A percentile compares a stretch with the other conserved stretches of the same genome.
These are phyloP conservation scores for Sebastolobus alascanus DNA, from an alignment of 2,797 vertebrate species.

Conservation along the genomic window DNA sequence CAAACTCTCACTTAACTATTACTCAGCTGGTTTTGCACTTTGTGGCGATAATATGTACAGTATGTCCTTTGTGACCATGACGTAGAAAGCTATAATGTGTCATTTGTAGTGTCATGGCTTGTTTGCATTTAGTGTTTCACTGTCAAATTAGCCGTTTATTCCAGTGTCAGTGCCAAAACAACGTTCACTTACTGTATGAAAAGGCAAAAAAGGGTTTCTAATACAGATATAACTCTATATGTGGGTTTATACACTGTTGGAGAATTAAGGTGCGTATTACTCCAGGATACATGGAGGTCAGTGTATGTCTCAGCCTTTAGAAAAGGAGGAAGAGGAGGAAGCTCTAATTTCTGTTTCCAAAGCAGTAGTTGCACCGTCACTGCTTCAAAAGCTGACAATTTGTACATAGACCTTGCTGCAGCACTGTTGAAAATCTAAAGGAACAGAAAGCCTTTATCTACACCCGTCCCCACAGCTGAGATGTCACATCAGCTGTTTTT, in stretches of 20 bases:
- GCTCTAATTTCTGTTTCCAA: conserved; percentile 21
- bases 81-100: conserved; percentile 43
- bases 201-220: conserved; percentile 29
- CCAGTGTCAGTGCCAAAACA: conserved; percentile 60
- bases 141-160: conserved; percentile 54
- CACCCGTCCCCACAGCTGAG: conserved; percentile 1
- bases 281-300: conserved; percentile 24
- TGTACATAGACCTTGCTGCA: conserved; percentile 40
- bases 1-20: conserved; percentile 16
- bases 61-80: conserved; percentile 38
- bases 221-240: conserved; percentile 16
- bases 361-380: conserved; percentile 23
- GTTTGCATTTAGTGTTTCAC: conserved; percentile 54
- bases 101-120: conserved; percentile 49
- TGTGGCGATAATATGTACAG: conserved; percentile 42
- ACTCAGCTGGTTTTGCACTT: conserved; percentile 24
- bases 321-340: background rate
- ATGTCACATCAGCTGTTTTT: conserved; percentile 12
- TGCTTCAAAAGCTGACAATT: conserved; percentile 16
- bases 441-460: conserved; percentile 27
- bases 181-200: conserved; percentile 44
- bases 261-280: conserved; percentile 22
- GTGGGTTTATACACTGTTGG: conserved; percentile 32
- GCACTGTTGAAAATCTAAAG: conserved; percentile 13
- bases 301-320: conserved; percentile 29